These are phyloP conservation scores for Erinaceus europaeus DNA, from an alignment of 2,113 vertebrate genomes.

Conservation along the genomic window DNA sequence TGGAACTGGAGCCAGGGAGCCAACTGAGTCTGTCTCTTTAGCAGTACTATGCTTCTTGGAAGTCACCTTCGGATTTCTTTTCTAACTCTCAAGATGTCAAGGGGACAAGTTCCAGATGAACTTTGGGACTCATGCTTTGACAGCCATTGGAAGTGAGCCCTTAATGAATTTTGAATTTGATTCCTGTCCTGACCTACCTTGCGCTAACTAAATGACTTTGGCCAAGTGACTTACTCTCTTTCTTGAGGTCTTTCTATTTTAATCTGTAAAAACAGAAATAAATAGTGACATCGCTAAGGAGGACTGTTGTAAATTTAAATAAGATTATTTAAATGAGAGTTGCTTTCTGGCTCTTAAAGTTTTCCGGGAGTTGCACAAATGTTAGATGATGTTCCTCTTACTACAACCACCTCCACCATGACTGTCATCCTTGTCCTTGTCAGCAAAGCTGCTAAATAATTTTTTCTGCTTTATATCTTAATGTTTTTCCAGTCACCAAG, in stretches of 20 bases:
- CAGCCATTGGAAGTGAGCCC: background rate
- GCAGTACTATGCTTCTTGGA: background rate
- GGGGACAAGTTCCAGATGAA: background rate
- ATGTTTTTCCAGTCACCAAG: too few species aligned
- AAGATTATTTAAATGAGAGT: slow-evolving; percentile 40
- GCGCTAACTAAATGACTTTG: background rate
- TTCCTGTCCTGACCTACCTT: background rate
- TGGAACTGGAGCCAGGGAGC: background rate
- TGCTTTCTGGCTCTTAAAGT: slow-evolving; percentile 19
- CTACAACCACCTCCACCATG: background rate
- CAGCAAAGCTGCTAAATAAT: background rate
- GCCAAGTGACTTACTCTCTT: slow-evolving; percentile 7
- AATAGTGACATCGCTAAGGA: slow-evolving; percentile 33
- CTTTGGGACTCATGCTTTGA: background rate
- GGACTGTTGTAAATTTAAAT: slow-evolving; percentile 49
- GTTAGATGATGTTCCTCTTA: background rate
- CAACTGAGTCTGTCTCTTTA: background rate
- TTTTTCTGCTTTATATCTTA: too few species aligned
- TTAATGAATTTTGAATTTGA: background rate
- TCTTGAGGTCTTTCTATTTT: slow-evolving; percentile 27
- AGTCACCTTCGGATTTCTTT: background rate
- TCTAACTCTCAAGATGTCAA: background rate
- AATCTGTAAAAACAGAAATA: slow-evolving; percentile 27
- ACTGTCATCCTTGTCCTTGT: background rate
- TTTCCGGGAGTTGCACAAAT: slow-evolving; percentile 4